Evolutionary conservation across 2,888 invertebrate genomes (phyloP), one percentile per base, ranked within the genome.

Genomic region (Rhimphoctona megacephalus): DNA sequence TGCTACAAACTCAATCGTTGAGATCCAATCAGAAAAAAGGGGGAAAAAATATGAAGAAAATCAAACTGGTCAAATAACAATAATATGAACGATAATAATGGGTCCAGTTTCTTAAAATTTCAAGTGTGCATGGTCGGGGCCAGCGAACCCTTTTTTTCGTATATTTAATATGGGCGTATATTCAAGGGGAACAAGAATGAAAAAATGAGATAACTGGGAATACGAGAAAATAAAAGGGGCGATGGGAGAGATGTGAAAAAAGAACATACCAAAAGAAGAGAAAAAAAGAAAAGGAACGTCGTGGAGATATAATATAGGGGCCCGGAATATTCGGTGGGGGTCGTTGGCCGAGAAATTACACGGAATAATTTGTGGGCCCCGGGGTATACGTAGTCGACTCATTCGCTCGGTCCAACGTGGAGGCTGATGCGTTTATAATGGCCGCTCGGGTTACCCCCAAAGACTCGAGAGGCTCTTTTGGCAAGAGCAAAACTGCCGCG

Each of bases 371-470:
- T 92, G 91, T 93, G 92, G 91, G 91, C 91, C 91, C 89, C 88
- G 87, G 90, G 90, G 84, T 89, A 85, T 87, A 85, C 73, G 57
- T 52, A 74, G 77, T 77, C 73, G 74, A 39, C 81, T 77, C 81
- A 66, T 67, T 87, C 86, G 76, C 88, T 88, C 57, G 85, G 82
- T 78, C 80, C 83, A 72, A 85, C 88, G 87, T 85, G 88, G 84
- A 84, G 69, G 90, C 91, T 93, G 93, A 93, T 93, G 93, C 92
- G 93, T 93, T 93, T 93, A 93, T 93, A 94, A 94, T 93, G 92
- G 93, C 92, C 90, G 91, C 91, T 92, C 91, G 90, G 92, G 90
- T 93, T 93, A 92, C 93, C 92, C 91, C 85, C 83, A 89, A 90
- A 88, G 90, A 88, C 88, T 87, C 90, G 80, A 46, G 78, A 67